Conservation (phyloP, 2,888 invertebrate genomes). For the Tanytarsus gracilentus region DNA sequence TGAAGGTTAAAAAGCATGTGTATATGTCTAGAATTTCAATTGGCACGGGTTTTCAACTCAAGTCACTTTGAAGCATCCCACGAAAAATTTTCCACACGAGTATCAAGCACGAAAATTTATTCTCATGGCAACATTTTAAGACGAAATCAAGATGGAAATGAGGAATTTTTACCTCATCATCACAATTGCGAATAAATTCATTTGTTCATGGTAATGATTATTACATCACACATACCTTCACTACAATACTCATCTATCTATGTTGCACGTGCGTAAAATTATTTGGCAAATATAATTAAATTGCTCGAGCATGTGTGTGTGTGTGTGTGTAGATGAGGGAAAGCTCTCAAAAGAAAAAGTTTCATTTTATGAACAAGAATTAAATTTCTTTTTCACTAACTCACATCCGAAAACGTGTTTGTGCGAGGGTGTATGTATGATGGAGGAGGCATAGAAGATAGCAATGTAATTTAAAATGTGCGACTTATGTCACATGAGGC, state of each 20-base stretch:
- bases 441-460: background rate
- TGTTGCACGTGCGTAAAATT: background rate
- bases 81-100: no score
- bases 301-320: background rate
- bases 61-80: no score
- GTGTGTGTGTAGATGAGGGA: background rate
- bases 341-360: background rate
- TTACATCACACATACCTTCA: background rate
- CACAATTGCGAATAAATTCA: no score
- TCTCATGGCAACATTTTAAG: no score
- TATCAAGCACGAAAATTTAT: no score
- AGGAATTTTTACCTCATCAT: no score
- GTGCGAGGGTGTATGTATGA: background rate
- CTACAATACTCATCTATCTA: background rate
- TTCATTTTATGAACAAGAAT: background rate
- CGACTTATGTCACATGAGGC: no score
- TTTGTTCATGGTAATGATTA: background rate
- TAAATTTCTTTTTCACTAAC: background rate
- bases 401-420: background rate
- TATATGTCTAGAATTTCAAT: no score
- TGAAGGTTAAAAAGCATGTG: no score
- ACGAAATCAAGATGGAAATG: no score
- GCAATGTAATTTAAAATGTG: no score
- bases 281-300: background rate
- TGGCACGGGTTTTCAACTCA: no score